phyloP scores from a whole-genome alignment of 2,888 invertebrate species.

The Eumerus sabulonum region DNA sequence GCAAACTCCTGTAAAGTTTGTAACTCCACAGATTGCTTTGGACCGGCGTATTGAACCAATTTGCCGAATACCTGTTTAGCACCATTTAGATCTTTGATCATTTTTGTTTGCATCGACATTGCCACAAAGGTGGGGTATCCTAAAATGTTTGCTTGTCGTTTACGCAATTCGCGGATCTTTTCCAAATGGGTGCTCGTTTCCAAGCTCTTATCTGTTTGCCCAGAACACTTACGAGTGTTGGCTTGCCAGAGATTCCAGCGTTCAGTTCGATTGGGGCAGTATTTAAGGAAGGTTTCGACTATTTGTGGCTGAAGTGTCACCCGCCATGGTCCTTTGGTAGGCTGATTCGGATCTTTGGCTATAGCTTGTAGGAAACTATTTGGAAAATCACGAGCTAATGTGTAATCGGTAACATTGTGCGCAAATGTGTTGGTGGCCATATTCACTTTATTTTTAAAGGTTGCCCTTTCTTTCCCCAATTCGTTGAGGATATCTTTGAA shows the following conservation, averaged over 20 bases:
- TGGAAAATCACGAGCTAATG: constrained; percentile 87
- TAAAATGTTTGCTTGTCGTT: constrained; percentile 86
- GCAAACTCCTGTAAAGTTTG: constrained; percentile 86
- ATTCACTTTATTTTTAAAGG: constrained; percentile 85
- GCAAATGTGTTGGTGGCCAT: constrained; percentile 84
- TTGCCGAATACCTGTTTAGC: constrained; percentile 85
- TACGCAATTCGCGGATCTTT: constrained; percentile 85
- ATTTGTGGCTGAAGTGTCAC: constrained; percentile 87
- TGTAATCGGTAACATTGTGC: constrained; percentile 84
- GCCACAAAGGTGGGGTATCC: constrained; percentile 90
- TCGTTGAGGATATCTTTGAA: constrained; percentile 81
- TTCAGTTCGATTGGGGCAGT: constrained; percentile 88
- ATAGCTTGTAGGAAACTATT: constrained; percentile 83
- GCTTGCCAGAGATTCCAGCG: constrained; percentile 94
- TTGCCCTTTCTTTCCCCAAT: constrained; percentile 81
- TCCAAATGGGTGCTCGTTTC: constrained; percentile 88
- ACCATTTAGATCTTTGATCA: constrained; percentile 90
- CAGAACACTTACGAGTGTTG: constrained; percentile 85
- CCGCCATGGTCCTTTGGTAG: constrained; percentile 89
- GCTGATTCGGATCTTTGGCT: constrained; percentile 82
- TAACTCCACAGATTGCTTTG: constrained; percentile 88
- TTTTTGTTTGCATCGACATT: constrained; percentile 95
- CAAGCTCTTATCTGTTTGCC: constrained; percentile 81
- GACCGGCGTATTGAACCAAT: constrained; percentile 84
- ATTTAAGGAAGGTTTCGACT: constrained; percentile 87